Evolutionary conservation across 2,113 vertebrate species (phyloP), one percentile per base, ranked within the genome.

Genomic region (Otolemur garnettii): DNA sequence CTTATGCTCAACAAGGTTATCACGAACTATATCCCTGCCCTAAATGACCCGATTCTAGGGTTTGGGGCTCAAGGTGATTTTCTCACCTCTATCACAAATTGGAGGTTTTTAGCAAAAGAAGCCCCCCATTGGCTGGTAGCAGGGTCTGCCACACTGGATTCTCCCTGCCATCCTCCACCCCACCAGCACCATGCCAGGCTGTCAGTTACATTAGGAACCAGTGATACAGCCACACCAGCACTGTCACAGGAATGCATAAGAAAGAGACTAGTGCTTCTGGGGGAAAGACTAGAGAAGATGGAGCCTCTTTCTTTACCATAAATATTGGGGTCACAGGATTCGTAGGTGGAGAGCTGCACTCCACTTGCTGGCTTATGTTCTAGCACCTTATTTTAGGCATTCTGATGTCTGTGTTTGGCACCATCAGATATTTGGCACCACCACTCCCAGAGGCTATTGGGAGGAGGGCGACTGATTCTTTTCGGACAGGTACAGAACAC

Each of bases 351-450:
- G n/a, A 79, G 26, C 19, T 82, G 24, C 9, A 59, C 14, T n/a
- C 12, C 33, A 10, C 53, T 62, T 18, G 28, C 1, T 71, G 42
- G 59, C 66, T 80, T 86, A 24, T 45, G 21, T 42, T 60, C 15
- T 35, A n/a, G 13, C 4, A 38, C 86, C 53, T 93, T 91, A 59
- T 94, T 75, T 55, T 12, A 69, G 64, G 53, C 60, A 71, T 95
- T 89, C 60, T 64, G 50, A 94, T 88, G n/a, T 62, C 45, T 92
- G 38, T 26, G 42, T 75, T 93, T 80, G 83, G 59, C 82, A 35
- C 62, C n/a, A 3, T 64, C 64, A 74, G 24, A 57, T n/a, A 42
- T 62, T 50, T 90, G 26, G 87, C 62, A 30, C 55, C 26, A 60
- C 60, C 21, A 59, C 72, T 69, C 11, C 28, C 85, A 45, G 5